Evolutionary conservation across 2,113 vertebrate species (phyloP).

Genomic region (Gopherus evgoodei): DNA sequence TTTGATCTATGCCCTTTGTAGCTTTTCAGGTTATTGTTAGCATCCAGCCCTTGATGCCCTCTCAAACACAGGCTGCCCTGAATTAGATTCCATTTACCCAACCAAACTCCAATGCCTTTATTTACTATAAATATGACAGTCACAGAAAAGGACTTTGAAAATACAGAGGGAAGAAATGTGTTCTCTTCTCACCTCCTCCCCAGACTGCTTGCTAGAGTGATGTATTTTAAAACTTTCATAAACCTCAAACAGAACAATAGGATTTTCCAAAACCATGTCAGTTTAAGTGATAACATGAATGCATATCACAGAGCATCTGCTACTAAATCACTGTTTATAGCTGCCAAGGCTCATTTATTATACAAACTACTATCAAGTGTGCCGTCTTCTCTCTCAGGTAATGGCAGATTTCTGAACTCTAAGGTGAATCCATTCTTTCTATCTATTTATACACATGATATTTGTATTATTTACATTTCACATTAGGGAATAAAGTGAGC

Average conservation of each 20-base stretch:
- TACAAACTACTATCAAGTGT: slow-evolving; percentile 48
- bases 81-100: slow-evolving; percentile 52
- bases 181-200: slow-evolving; percentile 16
- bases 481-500: slow-evolving; percentile 9
- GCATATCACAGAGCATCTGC: slow-evolving; percentile 63
- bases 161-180: slow-evolving; percentile 15
- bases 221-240: slow-evolving; percentile 62
- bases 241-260: slow-evolving; percentile 33
- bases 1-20: slow-evolving; percentile 45
- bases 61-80: background rate
- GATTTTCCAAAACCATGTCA: slow-evolving; percentile 58
- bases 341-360: slow-evolving; percentile 70
- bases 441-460: slow-evolving; percentile 13
- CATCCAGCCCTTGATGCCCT: slow-evolving; percentile 14
- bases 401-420: slow-evolving; percentile 21
- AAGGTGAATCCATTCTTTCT: slow-evolving; percentile 30
- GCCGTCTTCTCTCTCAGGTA: slow-evolving; percentile 42
- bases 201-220: background rate
- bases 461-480: slow-evolving; percentile 26
- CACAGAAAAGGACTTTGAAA: slow-evolving; percentile 19
- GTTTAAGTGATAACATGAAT: slow-evolving; percentile 71
- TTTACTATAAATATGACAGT: slow-evolving; percentile 35
- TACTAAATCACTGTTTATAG: slow-evolving; percentile 70
- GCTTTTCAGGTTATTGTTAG: slow-evolving; percentile 1
- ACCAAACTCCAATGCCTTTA: slow-evolving; percentile 8